Conservation (phyloP, 2,113 vertebrate species). For the Verasper variegatus region DNA sequence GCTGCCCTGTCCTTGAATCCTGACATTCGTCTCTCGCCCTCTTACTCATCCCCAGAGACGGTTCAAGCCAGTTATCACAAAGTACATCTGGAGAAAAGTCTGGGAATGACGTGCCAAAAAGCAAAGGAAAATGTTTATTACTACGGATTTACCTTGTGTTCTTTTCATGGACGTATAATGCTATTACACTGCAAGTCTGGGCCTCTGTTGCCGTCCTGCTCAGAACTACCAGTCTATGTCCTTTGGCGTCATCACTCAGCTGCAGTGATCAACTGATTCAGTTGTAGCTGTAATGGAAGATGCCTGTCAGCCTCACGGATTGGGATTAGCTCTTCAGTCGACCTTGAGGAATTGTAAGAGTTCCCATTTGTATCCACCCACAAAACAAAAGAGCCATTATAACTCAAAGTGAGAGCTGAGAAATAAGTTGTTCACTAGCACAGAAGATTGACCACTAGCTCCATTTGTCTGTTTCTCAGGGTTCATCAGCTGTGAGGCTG, state of each 20-base stretch:
- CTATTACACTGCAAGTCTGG: constrained; percentile 18
- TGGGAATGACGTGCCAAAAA: constrained; percentile 23
- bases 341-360: not conserved
- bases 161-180: constrained; percentile 48
- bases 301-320: constrained; percentile 7
- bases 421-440: no score
- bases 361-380: not conserved
- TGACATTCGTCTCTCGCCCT: constrained; percentile 28
- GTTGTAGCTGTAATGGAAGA: constrained; percentile 56
- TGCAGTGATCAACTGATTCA: constrained; percentile 61
- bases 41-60: constrained; percentile 53
- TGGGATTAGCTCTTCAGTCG: not conserved
- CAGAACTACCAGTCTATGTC: constrained; percentile 27
- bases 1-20: constrained; percentile 42
- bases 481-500: not conserved
- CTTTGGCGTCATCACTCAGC: constrained; percentile 39
- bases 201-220: not conserved
- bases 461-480: no score
- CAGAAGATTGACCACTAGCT: no score
- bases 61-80: constrained; percentile 57
- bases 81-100: constrained; percentile 37
- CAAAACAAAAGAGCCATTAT: not conserved
- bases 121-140: constrained; percentile 69
- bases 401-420: not conserved
- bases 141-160: constrained; percentile 25